Evolutionary conservation across 2,797 vertebrate species (phyloP).

Genomic region (Coccyzus lansbergi): DNA sequence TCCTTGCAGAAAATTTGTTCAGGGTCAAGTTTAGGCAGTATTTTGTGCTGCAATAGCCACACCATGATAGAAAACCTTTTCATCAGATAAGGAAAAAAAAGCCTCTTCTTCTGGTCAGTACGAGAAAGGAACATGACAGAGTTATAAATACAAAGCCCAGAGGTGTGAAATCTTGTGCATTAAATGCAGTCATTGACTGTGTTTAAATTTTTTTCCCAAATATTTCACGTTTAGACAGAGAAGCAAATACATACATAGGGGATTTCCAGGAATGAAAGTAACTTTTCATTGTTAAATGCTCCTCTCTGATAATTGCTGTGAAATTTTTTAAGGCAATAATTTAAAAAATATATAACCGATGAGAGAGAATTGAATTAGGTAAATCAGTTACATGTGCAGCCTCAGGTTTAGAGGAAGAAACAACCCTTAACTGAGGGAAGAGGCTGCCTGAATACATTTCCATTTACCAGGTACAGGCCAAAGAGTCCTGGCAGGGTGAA

Average conservation of each 20-base stretch:
- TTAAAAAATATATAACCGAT: not conserved
- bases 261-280: not conserved
- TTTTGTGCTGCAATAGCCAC: constrained; percentile 45
- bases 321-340: not conserved
- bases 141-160: constrained; percentile 24
- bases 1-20: constrained; percentile 26
- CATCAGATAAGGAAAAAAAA: constrained; percentile 24
- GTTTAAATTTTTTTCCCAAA: not conserved
- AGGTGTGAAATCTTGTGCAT: not conserved
- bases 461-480: not conserved
- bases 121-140: constrained; percentile 25
- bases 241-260: not conserved
- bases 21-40: constrained; percentile 44
- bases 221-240: not conserved
- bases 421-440: not conserved
- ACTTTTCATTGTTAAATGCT: not conserved
- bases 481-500: not conserved
- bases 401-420: not conserved
- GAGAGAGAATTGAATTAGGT: not conserved
- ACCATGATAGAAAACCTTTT: constrained; percentile 28
- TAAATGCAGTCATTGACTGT: not conserved
- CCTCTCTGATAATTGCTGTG: not conserved
- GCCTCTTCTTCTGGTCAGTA: constrained; percentile 27
- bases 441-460: not conserved
- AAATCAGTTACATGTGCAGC: not conserved